A percentile compares a stretch with the other conserved stretches of the same genome.
Conservation (phyloP, 2,113 vertebrate species). For the Oncorhynchus mykiss region DNA sequence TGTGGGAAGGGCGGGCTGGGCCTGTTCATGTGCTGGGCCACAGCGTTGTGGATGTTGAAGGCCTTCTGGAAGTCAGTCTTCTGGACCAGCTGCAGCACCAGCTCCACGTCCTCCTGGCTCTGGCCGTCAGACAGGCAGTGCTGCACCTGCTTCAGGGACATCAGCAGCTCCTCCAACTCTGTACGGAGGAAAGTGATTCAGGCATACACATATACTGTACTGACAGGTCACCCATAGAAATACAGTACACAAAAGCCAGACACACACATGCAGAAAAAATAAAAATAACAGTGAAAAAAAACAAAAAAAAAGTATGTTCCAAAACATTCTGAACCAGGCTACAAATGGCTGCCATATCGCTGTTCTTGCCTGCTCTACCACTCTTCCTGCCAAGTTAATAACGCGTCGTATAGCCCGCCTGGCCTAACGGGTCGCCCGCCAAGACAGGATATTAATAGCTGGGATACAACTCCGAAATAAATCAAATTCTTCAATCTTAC, state of each 20-base stretch:
- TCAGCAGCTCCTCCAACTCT: conserved; percentile 94
- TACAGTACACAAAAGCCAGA: not conserved
- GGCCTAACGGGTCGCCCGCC: too few relatives aligned
- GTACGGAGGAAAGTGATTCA: conserved; percentile 17
- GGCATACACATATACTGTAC: not conserved
- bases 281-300: too few relatives aligned
- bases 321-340: too few relatives aligned
- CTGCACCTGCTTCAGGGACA: conserved; percentile 93
- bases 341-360: too few relatives aligned
- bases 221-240: not conserved
- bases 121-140: conserved; percentile 89
- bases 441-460: too few relatives aligned
- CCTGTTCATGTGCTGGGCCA: conserved; percentile 91
- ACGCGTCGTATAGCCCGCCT: too few relatives aligned
- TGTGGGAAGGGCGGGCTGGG: conserved; percentile 94
- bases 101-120: conserved; percentile 91
- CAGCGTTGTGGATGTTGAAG: conserved; percentile 93
- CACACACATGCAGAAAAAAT: conserved; percentile 12
- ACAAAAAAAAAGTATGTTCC: too few relatives aligned
- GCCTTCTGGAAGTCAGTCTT: conserved; percentile 96
- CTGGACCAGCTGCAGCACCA: conserved; percentile 92
- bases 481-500: too few relatives aligned
- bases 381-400: too few relatives aligned
- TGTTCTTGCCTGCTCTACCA: too few relatives aligned
- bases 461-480: too few relatives aligned